Conservation (phyloP, 2,888 invertebrate species). For the Apoda limacodes region DNA sequence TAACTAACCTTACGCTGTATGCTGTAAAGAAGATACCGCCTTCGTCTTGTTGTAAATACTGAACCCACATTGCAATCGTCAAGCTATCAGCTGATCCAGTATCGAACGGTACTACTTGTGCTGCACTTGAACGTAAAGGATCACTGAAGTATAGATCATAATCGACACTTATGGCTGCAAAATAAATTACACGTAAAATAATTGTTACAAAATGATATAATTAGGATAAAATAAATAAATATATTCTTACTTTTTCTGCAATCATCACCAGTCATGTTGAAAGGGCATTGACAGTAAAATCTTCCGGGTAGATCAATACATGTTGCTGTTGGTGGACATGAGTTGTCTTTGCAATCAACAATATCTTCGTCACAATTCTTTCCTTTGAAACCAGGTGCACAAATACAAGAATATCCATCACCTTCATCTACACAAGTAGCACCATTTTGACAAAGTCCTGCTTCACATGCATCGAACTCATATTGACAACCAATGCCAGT, state of each 20-base stretch:
- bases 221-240: too few relatives aligned
- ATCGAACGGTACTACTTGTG: conserved; percentile 92
- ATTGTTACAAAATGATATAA: background rate
- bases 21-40: conserved; percentile 94
- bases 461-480: conserved; percentile 92
- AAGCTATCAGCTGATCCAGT: conserved; percentile 81
- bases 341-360: conserved; percentile 91
- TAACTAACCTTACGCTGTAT: conserved; percentile 82
- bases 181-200: conserved; percentile 12
- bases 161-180: conserved; percentile 95
- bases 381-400: conserved; percentile 83
- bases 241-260: conserved; percentile 88
- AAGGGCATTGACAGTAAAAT: conserved; percentile 97
- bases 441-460: conserved; percentile 91
- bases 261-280: conserved; percentile 95
- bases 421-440: conserved; percentile 92
- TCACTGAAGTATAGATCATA: conserved; percentile 97
- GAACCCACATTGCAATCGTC: conserved; percentile 96
- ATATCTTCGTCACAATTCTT: conserved; percentile 93
- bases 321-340: conserved; percentile 93
- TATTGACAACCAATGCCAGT: conserved; percentile 93
- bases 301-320: conserved; percentile 92
- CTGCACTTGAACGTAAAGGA: conserved; percentile 88
- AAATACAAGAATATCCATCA: conserved; percentile 85
- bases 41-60: conserved; percentile 91